Base-by-base conservation (phyloP, 2,797 vertebrate species). In the Astyanax mexicanus region DNA sequence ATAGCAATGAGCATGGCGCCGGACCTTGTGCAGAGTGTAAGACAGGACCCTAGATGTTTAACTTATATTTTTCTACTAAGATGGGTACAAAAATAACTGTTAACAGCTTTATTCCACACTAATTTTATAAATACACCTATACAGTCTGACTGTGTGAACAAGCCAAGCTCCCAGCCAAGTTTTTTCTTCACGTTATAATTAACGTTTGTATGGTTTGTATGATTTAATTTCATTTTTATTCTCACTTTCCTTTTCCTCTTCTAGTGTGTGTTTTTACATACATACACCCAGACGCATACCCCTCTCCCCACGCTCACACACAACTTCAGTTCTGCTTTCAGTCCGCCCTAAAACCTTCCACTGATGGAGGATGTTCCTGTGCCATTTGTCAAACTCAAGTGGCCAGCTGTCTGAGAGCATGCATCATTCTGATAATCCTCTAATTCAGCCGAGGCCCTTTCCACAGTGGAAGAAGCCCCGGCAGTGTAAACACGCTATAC, bases 401-500 rank as follows among this genome's bases (percentile, higher is more conserved):
- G 78, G 81, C 70, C 74, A 77, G 78, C 80, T 83, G 81, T 84
- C 70, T 72, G 60, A 72, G 40, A 68, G 64, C 75, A 80, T 80
- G 81, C 83, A 80, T 79, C 78, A 81, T 67, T 81, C 72, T 70
- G 68, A 82, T 84, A 80, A 83, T 84, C 70, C 71, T 52, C 67
- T 85, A 78, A 85, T 86, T 85, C 84, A 85, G 62, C 66, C 62
- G 54, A 68, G 45, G 66, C 58, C 45, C 68, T 80, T 78, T 72
- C 70, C 72, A 51, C 71, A 51, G 66, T 77, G 77, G 74, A 79
- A 75, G 81, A 80, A 77, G 73, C 69, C 69, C 80, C 65, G 15
- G n/a, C 45, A 55, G 32, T 80, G 65, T 86, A 85, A 86, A 87
- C 86, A 84, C 12, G 6, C 83, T 70, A 79, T 72, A 78, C 71